Conservation (phyloP, 2,797 vertebrate species). For the Tragelaphus eurycerus region DNA sequence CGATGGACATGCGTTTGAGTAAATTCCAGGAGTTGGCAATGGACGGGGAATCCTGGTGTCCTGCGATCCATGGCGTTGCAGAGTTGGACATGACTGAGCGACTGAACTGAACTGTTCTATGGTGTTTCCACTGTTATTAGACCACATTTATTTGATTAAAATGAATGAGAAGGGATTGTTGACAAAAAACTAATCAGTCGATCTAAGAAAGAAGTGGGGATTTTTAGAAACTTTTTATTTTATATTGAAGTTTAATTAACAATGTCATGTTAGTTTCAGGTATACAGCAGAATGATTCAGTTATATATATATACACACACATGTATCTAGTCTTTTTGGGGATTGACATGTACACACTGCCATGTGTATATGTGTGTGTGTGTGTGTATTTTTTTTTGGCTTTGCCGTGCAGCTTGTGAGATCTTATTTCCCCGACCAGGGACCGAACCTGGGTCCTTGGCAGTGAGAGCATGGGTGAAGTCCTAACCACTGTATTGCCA, state of each 20-base stretch:
- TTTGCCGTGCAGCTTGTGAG: not conserved
- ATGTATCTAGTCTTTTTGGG: not conserved
- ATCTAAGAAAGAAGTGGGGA: not conserved
- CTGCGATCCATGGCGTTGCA: not conserved
- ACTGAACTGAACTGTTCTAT: not conserved
- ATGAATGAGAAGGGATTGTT: not conserved
- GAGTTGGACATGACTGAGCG: not conserved
- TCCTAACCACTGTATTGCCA: not conserved
- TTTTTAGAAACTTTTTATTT: not conserved
- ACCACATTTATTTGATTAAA: not conserved
- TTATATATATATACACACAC: not conserved
- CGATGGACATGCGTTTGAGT: not conserved
- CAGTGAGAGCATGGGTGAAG: not conserved
- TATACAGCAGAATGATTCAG: not conserved
- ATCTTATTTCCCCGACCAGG: not conserved
- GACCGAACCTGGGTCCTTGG: not conserved
- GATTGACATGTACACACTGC: not conserved
- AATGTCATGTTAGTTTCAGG: not conserved
- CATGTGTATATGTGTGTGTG: accelerated
- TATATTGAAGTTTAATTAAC: not conserved
- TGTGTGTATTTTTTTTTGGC: not conserved
- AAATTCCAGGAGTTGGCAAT: not conserved
- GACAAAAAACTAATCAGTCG: not conserved
- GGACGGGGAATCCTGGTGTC: not conserved
- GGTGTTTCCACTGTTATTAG: not conserved